phyloP scores from a whole-genome alignment of 1,140 invertebrate species.

The Drosophila virilis region DNA sequence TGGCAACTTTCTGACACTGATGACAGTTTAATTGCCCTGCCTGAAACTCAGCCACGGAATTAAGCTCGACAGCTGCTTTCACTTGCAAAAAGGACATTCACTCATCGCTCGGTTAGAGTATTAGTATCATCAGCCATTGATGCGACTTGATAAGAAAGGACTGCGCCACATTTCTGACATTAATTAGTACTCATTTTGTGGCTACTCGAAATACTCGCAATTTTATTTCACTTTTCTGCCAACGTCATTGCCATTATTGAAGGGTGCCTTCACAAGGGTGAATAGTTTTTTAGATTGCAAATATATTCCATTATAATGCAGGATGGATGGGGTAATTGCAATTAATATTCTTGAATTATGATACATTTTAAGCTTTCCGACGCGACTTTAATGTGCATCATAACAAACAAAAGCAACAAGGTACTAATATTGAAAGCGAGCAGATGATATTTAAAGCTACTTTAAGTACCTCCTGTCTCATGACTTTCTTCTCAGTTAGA shows the following conservation, averaged over 20 bases:
- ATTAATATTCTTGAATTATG: neutral
- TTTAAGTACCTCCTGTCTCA: too few species aligned
- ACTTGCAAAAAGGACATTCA: slow-evolving; percentile 23
- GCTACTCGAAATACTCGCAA: slow-evolving; percentile 40
- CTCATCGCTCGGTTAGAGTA: neutral
- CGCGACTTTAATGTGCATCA: too few species aligned
- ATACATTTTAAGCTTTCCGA: too few species aligned
- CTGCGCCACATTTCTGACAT: slow-evolving; percentile 58
- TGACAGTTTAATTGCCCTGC: slow-evolving; percentile 73
- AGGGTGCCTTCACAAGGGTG: neutral
- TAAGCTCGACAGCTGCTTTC: slow-evolving; percentile 63
- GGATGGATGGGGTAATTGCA: neutral
- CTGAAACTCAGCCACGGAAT: neutral
- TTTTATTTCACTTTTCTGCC: slow-evolving; percentile 22
- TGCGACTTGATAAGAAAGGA: slow-evolving; percentile 53
- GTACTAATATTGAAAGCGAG: too few species aligned
- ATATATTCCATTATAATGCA: slow-evolving; percentile 5
- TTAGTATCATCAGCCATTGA: slow-evolving; percentile 57
- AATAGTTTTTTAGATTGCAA: slow-evolving; percentile 1
- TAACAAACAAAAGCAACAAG: too few species aligned
- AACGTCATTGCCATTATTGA: slow-evolving; percentile 53
- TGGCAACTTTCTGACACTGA: slow-evolving; percentile 57
- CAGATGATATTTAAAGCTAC: too few species aligned
- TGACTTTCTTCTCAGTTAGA: too few species aligned
- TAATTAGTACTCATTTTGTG: slow-evolving; percentile 71